Conservation (phyloP, 1,140 invertebrate species). For the Lepidostoma basale region DNA sequence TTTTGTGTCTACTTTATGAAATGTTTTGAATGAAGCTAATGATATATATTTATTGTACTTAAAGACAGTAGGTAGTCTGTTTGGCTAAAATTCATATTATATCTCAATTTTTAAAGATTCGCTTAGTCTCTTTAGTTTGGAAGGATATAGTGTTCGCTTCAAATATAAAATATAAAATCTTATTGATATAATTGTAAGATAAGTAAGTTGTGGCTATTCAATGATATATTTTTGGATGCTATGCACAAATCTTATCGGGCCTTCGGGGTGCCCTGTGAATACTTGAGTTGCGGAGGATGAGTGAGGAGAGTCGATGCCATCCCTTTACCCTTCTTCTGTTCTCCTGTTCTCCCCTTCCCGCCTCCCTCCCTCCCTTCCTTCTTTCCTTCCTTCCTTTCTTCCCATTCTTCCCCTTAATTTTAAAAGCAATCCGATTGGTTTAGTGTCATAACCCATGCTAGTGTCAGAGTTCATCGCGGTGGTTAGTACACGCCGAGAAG, state of each 20-base stretch:
- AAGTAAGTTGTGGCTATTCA: conserved; percentile 44
- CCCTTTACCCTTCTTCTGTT: too few relatives aligned
- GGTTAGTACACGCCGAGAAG: too few relatives aligned
- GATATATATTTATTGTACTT: conserved; percentile 44
- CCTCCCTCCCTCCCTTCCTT: too few relatives aligned
- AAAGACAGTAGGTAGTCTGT: conserved; percentile 45
- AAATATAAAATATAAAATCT: conserved; percentile 38
- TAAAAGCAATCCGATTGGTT: too few relatives aligned
- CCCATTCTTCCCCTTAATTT: too few relatives aligned
- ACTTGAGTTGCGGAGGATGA: too few relatives aligned
- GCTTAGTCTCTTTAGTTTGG: conserved; percentile 43
- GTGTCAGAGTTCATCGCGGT: too few relatives aligned
- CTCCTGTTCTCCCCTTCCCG: too few relatives aligned
- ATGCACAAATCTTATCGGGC: conserved; percentile 33
- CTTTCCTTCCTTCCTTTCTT: too few relatives aligned
- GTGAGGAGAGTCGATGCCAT: too few relatives aligned
- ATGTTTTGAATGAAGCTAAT: conserved; percentile 38
- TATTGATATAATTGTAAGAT: conserved; percentile 44
- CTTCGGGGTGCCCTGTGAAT: neutral
- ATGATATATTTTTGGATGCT: conserved; percentile 47
- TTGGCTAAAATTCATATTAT: conserved; percentile 33
- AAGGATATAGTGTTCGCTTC: conserved; percentile 43
- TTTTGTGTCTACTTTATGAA: conserved; percentile 44
- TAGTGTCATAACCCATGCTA: too few relatives aligned
- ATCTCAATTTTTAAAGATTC: conserved; percentile 42